Conservation (phyloP, 2,888 invertebrate genomes). For the Thecophora atra region DNA sequence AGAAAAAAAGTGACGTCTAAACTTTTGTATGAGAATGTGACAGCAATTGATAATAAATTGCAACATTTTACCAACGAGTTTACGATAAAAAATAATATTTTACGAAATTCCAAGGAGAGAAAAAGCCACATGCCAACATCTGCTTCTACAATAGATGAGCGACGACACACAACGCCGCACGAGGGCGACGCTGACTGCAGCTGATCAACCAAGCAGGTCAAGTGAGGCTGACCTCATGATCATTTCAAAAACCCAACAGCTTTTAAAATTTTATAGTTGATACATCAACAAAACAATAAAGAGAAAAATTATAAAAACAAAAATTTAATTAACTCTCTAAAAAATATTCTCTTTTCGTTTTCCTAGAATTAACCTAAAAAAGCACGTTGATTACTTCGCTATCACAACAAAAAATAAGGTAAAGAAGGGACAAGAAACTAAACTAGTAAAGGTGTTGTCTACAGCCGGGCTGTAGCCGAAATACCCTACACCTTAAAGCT, state of each 20-base stretch:
- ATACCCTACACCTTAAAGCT: too few relatives aligned
- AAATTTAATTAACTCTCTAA: too few relatives aligned
- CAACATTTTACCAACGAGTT: conserved; percentile 37
- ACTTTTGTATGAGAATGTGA: not conserved
- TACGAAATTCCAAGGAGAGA: not conserved
- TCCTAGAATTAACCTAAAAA: not conserved
- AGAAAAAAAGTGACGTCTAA: not conserved
- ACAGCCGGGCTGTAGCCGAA: too few relatives aligned
- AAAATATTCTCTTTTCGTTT: not conserved
- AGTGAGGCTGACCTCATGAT: too few relatives aligned
- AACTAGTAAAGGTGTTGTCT: not conserved
- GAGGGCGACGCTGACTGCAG: too few relatives aligned
- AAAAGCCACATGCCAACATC: not conserved
- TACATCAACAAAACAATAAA: too few relatives aligned
- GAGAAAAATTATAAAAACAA: not conserved
- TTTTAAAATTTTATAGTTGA: too few relatives aligned
- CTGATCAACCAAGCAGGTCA: too few relatives aligned
- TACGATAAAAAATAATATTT: conserved; percentile 9
- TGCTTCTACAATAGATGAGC: not conserved
- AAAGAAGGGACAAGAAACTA: not conserved
- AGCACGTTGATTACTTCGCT: not conserved
- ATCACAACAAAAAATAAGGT: not conserved
- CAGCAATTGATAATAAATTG: conserved; percentile 13
- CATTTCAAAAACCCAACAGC: too few relatives aligned
- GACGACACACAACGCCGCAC: too few relatives aligned